These are phyloP conservation scores for Alectoris magna DNA, from an alignment of 2,797 vertebrate species.

Conservation along the genomic window DNA sequence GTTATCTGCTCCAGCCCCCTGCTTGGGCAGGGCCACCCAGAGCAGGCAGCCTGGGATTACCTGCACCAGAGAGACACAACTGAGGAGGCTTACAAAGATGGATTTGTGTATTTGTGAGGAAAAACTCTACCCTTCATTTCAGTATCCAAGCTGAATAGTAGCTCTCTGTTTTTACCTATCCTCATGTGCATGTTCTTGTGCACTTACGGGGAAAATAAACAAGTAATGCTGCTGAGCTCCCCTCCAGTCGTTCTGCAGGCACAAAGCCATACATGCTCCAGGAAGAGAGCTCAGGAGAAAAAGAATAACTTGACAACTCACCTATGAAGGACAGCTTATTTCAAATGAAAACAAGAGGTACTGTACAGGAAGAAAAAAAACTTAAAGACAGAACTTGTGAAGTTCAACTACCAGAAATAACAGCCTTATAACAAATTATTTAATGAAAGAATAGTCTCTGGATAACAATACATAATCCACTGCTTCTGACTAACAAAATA, in stretches of 20 bases:
- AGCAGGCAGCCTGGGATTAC: background rate
- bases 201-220: background rate
- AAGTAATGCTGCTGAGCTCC: background rate
- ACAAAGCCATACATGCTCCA: background rate
- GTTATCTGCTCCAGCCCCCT: background rate
- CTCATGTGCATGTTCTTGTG: background rate
- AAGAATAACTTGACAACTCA: background rate
- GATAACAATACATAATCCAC: background rate
- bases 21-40: background rate
- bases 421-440: background rate
- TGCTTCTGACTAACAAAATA: conserved; percentile 1
- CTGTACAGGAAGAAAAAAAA: background rate
- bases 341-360: background rate
- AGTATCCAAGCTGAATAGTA: background rate
- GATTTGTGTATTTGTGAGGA: background rate
- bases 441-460: background rate
- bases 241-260: background rate
- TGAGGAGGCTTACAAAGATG: background rate
- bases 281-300: background rate
- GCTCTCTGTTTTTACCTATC: background rate
- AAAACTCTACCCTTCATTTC: background rate
- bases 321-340: background rate
- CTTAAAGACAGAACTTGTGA: background rate
- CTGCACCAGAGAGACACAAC: background rate
- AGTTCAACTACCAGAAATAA: background rate